These are phyloP conservation scores for Drosophila setosimentum DNA, from an alignment of 2,888 invertebrate species.

Conservation along the genomic window DNA sequence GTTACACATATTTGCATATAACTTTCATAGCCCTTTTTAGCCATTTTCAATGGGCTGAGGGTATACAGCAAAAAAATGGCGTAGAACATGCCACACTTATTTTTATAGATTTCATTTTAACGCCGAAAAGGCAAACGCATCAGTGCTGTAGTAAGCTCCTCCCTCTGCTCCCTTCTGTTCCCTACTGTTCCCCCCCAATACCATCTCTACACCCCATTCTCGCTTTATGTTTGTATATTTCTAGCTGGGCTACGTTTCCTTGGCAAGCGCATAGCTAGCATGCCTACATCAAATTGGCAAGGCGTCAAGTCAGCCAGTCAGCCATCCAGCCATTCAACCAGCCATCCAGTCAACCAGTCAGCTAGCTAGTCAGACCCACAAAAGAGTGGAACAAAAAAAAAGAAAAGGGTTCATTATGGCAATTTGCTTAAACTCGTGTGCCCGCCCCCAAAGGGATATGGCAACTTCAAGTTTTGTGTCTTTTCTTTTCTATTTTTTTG, in stretches of 20 bases:
- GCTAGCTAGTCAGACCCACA: conserved; percentile 42
- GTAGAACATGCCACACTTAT: conserved; percentile 79
- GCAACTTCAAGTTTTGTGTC: conserved; percentile 53
- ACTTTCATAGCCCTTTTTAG: background rate
- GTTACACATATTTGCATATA: background rate
- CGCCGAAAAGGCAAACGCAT: conserved; percentile 80
- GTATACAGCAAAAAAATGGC: conserved; percentile 49
- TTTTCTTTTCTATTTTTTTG: conserved; percentile 26
- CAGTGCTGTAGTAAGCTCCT: conserved; percentile 39
- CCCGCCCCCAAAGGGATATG: conserved; percentile 20
- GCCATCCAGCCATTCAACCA: background rate
- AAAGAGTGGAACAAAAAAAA: conserved; percentile 33
- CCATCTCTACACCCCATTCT: background rate
- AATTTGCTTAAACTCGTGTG: conserved; percentile 78
- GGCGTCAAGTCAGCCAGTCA: conserved; percentile 69
- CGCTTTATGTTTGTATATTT: conserved; percentile 34
- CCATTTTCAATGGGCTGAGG: background rate
- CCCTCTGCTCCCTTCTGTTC: background rate
- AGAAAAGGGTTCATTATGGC: conserved; percentile 79
- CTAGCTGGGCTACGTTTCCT: conserved; percentile 38
- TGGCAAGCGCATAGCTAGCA: conserved; percentile 68
- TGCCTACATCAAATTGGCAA: conserved; percentile 80
- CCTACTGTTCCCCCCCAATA: background rate
- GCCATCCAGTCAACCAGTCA: conserved; percentile 7
- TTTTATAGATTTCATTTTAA: conserved; percentile 82